Conservation (phyloP, 2,113 vertebrate species). For the Tichodroma muraria region DNA sequence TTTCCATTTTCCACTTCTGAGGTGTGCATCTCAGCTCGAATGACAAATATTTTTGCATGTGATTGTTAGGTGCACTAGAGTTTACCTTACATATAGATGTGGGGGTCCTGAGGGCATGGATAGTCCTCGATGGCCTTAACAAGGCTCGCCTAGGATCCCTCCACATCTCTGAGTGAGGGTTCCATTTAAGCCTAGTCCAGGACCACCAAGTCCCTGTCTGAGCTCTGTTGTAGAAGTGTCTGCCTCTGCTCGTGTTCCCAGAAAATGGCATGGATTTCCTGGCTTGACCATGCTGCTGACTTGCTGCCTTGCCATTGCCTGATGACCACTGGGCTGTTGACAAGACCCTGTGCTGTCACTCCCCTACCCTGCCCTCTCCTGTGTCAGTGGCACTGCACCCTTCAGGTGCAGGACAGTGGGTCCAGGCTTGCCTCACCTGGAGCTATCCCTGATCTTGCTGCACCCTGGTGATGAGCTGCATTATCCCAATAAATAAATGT, state of each 20-base stretch:
- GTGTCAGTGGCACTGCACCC: background rate
- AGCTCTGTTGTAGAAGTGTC: background rate
- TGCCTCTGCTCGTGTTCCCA: background rate
- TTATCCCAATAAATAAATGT: background rate
- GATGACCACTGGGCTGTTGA: background rate
- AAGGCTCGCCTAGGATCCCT: background rate
- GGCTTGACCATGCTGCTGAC: background rate
- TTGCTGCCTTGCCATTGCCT: background rate
- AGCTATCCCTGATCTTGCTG: background rate
- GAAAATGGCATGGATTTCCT: background rate
- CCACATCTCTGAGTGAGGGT: background rate
- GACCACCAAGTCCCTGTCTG: background rate
- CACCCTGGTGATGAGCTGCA: background rate
- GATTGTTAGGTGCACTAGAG: background rate
- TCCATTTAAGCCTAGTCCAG: background rate
- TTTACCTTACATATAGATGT: background rate
- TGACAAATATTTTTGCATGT: background rate
- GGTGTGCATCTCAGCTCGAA: background rate
- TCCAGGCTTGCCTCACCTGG: accelerated
- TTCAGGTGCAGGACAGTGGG: background rate
- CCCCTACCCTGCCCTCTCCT: background rate
- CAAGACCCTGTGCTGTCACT: background rate
- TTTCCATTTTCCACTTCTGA: slow-evolving; percentile 9
- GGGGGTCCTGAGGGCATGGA: background rate
- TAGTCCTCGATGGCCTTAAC: background rate